Percentiles rank a stretch among this genome's conserved stretches.
Evolutionary conservation across 2,113 vertebrate species (phyloP).

Genomic region (Anser cygnoides): DNA sequence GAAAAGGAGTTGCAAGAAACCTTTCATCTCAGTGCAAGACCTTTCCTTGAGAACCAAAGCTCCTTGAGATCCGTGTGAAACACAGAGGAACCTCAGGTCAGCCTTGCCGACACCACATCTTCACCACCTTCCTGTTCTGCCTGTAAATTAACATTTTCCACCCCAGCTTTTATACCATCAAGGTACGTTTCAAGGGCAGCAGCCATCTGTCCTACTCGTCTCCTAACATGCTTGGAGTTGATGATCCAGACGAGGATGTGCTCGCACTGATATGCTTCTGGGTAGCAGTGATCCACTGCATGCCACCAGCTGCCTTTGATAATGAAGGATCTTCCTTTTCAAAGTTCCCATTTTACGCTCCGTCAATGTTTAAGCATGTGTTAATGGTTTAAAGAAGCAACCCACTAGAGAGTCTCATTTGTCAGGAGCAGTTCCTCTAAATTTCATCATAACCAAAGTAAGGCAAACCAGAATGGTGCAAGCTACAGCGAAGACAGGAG

Average conservation of each 20-base stretch:
- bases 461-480: slow-evolving; percentile 12
- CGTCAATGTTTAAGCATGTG: slow-evolving; percentile 54
- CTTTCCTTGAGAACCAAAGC: background rate
- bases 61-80: background rate
- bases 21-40: background rate
- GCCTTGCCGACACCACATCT: background rate
- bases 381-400: slow-evolving; percentile 61
- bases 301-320: slow-evolving; percentile 44
- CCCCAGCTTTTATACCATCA: background rate
- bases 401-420: slow-evolving; percentile 55
- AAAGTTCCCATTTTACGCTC: slow-evolving; percentile 3
- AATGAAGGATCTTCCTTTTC: background rate
- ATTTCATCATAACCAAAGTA: slow-evolving; percentile 49
- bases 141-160: background rate
- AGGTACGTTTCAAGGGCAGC: background rate
- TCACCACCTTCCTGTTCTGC: background rate
- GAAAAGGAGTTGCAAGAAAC: background rate
- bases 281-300: background rate
- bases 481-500: slow-evolving; percentile 39
- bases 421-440: slow-evolving; percentile 55
- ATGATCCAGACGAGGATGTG: background rate
- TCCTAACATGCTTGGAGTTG: background rate
- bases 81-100: rapidly evolving
- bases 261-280: background rate
- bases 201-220: rapidly evolving